Evolutionary conservation across 2,888 invertebrate species (phyloP).

Genomic region (Chironomus riparius): DNA sequence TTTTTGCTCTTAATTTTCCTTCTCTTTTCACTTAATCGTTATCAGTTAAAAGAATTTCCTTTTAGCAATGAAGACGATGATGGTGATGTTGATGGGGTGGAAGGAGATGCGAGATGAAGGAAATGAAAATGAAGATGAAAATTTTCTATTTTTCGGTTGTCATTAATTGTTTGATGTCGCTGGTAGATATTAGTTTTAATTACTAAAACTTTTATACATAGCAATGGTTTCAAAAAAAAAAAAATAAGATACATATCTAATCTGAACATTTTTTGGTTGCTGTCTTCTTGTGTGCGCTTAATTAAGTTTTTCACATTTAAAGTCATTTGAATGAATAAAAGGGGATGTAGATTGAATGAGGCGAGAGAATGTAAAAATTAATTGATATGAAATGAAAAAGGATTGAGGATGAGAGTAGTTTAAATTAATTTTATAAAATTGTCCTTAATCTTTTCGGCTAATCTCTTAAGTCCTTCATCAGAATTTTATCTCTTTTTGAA

Average conservation of each 20-base stretch:
- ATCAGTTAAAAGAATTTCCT: background rate
- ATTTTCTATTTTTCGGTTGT: background rate
- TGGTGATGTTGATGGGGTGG: background rate
- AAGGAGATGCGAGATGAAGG: background rate
- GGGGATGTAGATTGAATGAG: too few species aligned
- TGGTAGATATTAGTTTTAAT: background rate
- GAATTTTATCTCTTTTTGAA: too few species aligned
- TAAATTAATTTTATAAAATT: too few species aligned
- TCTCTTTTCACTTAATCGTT: background rate
- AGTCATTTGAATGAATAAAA: too few species aligned
- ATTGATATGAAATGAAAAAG: too few species aligned
- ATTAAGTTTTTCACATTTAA: background rate
- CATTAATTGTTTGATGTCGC: background rate
- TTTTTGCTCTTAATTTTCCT: too few species aligned
- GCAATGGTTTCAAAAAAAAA: background rate
- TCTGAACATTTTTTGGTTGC: too few species aligned
- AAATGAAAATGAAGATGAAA: background rate
- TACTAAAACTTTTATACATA: background rate
- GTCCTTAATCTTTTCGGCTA: too few species aligned
- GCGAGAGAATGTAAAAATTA: too few species aligned
- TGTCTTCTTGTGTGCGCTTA: background rate
- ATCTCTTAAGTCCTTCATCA: too few species aligned
- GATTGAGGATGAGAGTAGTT: too few species aligned
- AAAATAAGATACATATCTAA: background rate
- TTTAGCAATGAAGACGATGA: background rate